Base-by-base conservation (phyloP, 2,797 vertebrate genomes). In the Tangara arthus region DNA sequence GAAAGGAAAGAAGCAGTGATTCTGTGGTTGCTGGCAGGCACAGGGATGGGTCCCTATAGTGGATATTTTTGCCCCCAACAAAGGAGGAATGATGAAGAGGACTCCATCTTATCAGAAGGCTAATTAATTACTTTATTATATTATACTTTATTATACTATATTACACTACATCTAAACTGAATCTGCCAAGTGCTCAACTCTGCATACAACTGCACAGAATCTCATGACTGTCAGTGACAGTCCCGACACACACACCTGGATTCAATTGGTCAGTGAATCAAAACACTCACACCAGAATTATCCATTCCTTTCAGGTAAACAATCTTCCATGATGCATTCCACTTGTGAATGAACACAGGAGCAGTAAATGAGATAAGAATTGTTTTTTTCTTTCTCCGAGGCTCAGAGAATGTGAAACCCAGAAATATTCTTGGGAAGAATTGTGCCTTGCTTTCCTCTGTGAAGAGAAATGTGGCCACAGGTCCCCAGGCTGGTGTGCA, bases 401-500 rank as follows among this genome's bases (percentile, higher is more conserved):
- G 4, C n/a, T 55, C 53, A n/a, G 53, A 55, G 53, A 55, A n/a
- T n/a, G 20, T 55, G 53, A 55, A 55, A 7, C 53, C 21, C 32
- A 55, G 53, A n/a, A 22, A 55, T 55, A 15, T 55, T n/a, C 32
- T 55, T 55, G 32, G 53, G 53, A 55, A 55, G 32, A n/a, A 10
- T 3, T 20, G 32, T 55, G 20, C 21, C 53, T 55, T n/a, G 53
- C 53, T n/a, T 55, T 55, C 15, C 32, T 55, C 32, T 55, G 53
- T 23, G 53, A 4, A n/a, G 53, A 15, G 32, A n/a, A 55, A n/a
- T 15, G 53, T 55, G 53, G 53, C 32, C 21, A 10, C 32, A 55
- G 53, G 32, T n/a, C 49, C 50, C 60, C 8, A 4, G 0, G 0
- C 8, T 12, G 16, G 4, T 0, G 1, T 22, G 20, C 82, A 83